phyloP scores from a whole-genome alignment of 2,113 vertebrate species.

The Tetrax tetrax region DNA sequence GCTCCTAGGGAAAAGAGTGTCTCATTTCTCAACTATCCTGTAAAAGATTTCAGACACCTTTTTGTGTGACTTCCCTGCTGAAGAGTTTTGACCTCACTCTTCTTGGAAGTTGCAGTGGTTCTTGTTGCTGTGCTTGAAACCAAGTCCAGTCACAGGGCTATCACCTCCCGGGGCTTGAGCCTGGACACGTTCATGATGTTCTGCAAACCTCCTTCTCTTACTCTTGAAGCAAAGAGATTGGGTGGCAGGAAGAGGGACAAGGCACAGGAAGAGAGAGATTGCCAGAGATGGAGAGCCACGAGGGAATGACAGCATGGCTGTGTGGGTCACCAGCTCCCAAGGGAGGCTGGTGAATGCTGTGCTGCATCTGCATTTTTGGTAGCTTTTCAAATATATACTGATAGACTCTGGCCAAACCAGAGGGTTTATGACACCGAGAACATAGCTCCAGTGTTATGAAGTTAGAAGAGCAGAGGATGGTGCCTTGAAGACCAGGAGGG shows the following conservation, averaged over 20 bases:
- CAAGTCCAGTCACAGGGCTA: background rate
- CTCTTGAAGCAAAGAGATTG: background rate
- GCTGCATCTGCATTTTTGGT: background rate
- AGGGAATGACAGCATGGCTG: fast-evolving
- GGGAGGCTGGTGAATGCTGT: background rate
- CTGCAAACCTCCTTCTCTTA: background rate
- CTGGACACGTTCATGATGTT: fast-evolving
- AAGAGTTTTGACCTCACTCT: background rate
- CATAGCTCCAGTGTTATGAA: fast-evolving
- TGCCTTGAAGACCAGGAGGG: background rate
- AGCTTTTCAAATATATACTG: background rate
- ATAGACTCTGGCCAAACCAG: background rate
- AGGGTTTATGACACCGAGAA: background rate
- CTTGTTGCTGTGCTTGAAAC: background rate
- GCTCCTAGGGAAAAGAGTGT: background rate
- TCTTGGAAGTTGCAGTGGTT: background rate
- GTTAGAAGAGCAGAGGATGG: background rate
- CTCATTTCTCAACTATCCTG: background rate
- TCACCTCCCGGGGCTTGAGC: background rate
- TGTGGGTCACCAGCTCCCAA: fast-evolving
- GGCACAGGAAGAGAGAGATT: background rate
- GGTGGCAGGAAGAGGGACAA: background rate
- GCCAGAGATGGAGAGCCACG: background rate
- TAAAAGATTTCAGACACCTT: background rate
- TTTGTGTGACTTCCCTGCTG: background rate